Conservation (phyloP, 37 sponge, comb jelly and placozoan species). For the Bolinopsis microptera region DNA sequence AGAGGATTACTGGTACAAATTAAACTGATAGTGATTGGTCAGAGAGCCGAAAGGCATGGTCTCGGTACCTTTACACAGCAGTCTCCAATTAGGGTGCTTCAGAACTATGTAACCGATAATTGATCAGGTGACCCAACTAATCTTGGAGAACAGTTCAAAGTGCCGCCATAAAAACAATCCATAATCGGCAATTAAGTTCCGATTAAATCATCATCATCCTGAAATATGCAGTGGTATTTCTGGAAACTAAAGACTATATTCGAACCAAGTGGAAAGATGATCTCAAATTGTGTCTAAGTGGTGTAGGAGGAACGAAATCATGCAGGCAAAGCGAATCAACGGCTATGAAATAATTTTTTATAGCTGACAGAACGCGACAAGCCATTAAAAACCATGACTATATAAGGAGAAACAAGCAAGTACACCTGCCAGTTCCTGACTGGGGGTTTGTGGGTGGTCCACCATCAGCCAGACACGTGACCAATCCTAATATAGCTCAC, state of each 20-base stretch:
- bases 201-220: not conserved
- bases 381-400: too few species aligned
- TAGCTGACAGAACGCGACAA: too few species aligned
- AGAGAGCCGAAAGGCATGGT: too few species aligned
- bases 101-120: not conserved
- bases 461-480: not conserved
- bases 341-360: too few species aligned
- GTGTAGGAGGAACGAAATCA: not conserved
- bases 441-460: not conserved
- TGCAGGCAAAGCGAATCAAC: too few species aligned
- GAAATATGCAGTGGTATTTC: not conserved
- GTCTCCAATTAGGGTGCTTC: too few species aligned
- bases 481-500: not conserved
- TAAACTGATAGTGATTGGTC: too few species aligned
- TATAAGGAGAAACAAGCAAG: too few species aligned
- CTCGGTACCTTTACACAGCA: too few species aligned
- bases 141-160: not conserved
- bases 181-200: not conserved
- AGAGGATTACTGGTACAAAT: too few species aligned
- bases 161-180: not conserved
- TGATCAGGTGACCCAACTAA: not conserved
- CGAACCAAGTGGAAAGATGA: not conserved
- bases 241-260: not conserved
- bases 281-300: not conserved
- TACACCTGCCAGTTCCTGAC: too few species aligned